A percentile compares a stretch with the other conserved stretches of the same genome.
Conservation (phyloP, 2,888 invertebrate species). For the Spodoptera littoralis region DNA sequence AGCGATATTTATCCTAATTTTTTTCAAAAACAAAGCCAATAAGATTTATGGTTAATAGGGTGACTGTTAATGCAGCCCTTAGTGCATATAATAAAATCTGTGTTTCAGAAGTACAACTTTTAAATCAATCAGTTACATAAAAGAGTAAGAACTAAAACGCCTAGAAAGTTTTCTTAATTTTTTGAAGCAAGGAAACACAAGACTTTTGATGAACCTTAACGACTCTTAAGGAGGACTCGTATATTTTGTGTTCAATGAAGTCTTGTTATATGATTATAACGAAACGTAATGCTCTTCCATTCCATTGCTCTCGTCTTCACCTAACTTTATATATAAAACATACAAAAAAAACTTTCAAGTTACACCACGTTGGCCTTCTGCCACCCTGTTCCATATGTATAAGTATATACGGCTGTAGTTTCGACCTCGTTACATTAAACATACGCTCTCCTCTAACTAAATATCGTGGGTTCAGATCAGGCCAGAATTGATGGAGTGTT, state of each 20-base stretch:
- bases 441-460: constrained; percentile 51
- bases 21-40: constrained; percentile 23
- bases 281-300: no score
- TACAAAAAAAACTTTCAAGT: neutral
- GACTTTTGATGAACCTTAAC: no score
- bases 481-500: constrained; percentile 44
- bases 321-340: no score
- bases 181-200: no score
- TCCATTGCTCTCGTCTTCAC: no score
- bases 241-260: no score
- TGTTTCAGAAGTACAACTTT: constrained; percentile 1
- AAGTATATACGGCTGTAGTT: constrained; percentile 30
- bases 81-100: neutral
- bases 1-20: constrained; percentile 11
- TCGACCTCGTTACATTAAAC: constrained; percentile 58
- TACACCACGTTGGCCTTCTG: constrained; percentile 15
- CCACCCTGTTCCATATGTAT: neutral
- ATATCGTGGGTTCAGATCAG: constrained; percentile 54
- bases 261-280: no score
- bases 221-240: no score
- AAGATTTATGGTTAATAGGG: constrained; percentile 29
- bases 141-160: no score
- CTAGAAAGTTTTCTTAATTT: no score
- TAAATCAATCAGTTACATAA: neutral
- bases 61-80: constrained; percentile 30